Conservation (phyloP, 2,888 invertebrate genomes). For the Ormyrus thymus region DNA sequence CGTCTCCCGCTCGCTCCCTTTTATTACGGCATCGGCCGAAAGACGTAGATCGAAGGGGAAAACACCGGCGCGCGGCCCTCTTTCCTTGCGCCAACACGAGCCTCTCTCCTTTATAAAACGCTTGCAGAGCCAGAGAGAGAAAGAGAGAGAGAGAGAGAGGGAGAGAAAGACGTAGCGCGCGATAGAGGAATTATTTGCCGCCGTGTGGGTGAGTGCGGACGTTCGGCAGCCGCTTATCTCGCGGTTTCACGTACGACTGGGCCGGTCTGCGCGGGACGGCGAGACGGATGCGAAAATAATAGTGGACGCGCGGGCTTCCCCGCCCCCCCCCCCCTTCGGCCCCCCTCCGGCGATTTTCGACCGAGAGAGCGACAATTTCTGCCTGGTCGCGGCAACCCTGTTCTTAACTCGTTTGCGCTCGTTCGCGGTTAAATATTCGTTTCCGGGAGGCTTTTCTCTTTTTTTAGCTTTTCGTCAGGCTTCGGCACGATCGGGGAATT, state of each 20-base stretch:
- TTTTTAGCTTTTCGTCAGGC: no score
- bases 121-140: not conserved
- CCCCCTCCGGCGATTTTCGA: constrained; percentile 1
- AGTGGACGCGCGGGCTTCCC: not conserved
- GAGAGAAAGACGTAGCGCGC: constrained; percentile 3
- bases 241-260: constrained; percentile 36
- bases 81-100: not conserved
- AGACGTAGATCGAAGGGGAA: not conserved
- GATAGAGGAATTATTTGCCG: constrained; percentile 28
- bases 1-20: constrained; percentile 47
- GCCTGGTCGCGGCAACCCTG: not conserved
- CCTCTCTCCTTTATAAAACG: not conserved
- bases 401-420: constrained; percentile 13
- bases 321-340: no score
- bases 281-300: constrained; percentile 39
- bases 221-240: constrained; percentile 36
- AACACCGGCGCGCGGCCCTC: not conserved
- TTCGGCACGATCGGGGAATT: no score
- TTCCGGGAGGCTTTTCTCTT: no score
- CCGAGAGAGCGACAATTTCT: not conserved
- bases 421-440: not conserved
- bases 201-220: not conserved
- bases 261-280: constrained; percentile 18
- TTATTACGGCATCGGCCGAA: constrained; percentile 25
- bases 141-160: constrained; percentile 14